These are phyloP conservation scores for Pelobates cultripes DNA, from an alignment of 2,797 vertebrate species.

Conservation along the genomic window DNA sequence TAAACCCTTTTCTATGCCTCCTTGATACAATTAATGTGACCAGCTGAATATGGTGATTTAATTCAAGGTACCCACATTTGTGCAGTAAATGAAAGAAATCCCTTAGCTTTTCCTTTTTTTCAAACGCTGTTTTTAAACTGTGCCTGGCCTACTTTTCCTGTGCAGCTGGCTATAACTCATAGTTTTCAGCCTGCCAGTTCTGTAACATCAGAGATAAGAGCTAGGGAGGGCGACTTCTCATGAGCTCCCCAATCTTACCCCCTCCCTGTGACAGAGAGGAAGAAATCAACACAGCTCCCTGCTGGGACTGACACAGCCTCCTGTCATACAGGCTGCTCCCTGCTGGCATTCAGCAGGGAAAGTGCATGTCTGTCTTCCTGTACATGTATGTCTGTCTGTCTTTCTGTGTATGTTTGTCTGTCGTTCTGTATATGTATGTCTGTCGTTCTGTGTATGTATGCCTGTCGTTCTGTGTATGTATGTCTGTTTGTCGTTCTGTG, in stretches of 20 bases:
- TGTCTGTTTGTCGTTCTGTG: neutral
- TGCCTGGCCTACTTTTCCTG: slow-evolving; percentile 50
- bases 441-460: no score
- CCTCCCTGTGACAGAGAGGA: slow-evolving; percentile 10
- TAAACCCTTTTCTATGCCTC: neutral
- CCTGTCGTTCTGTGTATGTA: no score
- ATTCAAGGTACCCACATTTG: neutral
- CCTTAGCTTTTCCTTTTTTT: slow-evolving; percentile 32
- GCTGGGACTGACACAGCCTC: slow-evolving; percentile 37
- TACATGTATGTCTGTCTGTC: neutral
- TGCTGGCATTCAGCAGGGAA: neutral
- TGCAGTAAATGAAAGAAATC: slow-evolving; percentile 16
- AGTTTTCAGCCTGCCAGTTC: slow-evolving; percentile 24
- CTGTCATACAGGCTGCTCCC: slow-evolving; percentile 37
- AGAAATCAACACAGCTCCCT: slow-evolving; percentile 40
- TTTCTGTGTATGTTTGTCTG: neutral
- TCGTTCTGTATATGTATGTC: neutral
- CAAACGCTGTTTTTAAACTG: slow-evolving; percentile 29
- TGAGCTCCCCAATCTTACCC: slow-evolving; percentile 12
- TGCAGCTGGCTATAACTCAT: slow-evolving; percentile 48
- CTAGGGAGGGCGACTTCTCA: slow-evolving; percentile 21
- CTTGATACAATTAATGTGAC: neutral
- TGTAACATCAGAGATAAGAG: slow-evolving; percentile 51
- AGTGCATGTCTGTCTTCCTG: neutral
- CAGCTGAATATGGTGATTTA: slow-evolving; percentile 14